A percentile compares a stretch with the other conserved stretches of the same genome.
Evolutionary conservation across 30 jellyfish, hydroid and myxozoan genomes (phyloP).

Genomic region (Cassiopea andromeda): DNA sequence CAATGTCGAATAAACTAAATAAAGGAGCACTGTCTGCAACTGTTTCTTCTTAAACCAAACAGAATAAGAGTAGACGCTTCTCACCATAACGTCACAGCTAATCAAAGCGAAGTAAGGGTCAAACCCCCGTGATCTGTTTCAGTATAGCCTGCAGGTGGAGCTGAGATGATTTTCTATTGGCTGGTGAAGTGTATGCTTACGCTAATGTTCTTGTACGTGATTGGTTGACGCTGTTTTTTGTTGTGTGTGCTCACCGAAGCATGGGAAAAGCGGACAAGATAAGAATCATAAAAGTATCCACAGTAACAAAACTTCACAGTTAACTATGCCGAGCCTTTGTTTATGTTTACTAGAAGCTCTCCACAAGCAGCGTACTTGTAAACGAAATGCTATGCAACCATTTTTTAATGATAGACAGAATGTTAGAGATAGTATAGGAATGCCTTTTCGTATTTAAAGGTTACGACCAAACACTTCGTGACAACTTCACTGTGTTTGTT

Average conservation of each 20-base stretch:
- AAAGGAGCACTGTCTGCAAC: conserved; percentile 2
- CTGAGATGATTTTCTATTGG: conserved; percentile 12
- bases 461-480: too few relatives aligned
- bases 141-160: conserved; percentile 24
- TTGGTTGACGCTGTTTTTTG: conserved; percentile 27
- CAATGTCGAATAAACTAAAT: neutral
- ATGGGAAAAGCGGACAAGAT: conserved; percentile 8
- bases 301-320: neutral
- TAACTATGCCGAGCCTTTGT: neutral
- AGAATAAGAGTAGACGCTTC: conserved; percentile 54
- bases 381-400: neutral
- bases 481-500: too few relatives aligned
- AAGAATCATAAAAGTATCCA: neutral
- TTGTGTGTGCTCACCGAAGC: conserved; percentile 41
- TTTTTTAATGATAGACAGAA: too few relatives aligned
- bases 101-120: conserved; percentile 16
- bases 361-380: neutral
- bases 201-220: conserved; percentile 15
- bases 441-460: too few relatives aligned
- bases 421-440: too few relatives aligned
- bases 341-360: neutral
- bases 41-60: neutral
- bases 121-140: conserved; percentile 29
- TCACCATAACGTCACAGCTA: conserved; percentile 55
- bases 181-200: conserved; percentile 21